These are phyloP conservation scores for Glaucopsyche alexis DNA, from an alignment of 2,888 invertebrate genomes.

Conservation along the genomic window DNA sequence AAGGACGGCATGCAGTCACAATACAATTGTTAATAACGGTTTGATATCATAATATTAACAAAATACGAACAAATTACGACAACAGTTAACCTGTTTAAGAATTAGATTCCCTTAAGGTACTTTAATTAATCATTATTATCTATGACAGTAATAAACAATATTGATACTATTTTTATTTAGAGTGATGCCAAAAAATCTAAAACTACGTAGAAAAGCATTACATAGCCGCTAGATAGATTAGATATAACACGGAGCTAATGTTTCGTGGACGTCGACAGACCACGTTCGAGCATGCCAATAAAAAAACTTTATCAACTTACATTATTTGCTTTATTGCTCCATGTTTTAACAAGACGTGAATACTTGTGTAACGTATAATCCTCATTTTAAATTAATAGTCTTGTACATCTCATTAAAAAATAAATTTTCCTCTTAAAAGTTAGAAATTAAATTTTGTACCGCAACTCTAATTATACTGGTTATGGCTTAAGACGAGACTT, in stretches of 20 bases:
- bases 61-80: no score
- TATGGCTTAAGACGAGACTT: neutral
- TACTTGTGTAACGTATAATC: neutral
- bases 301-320: constrained; percentile 5
- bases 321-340: neutral
- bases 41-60: no score
- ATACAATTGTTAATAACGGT: no score
- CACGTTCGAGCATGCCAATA: neutral
- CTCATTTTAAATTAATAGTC: neutral
- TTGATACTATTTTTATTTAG: no score
- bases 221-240: neutral
- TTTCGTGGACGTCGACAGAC: neutral
- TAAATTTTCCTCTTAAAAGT: neutral
- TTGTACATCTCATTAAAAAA: constrained; percentile 1
- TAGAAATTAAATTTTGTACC: neutral
- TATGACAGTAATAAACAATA: no score
- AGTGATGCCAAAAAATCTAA: neutral
- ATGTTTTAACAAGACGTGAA: neutral
- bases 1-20: no score
- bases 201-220: neutral
- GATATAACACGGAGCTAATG: neutral
- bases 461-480: constrained; percentile 1
- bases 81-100: no score
- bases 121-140: no score
- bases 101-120: no score